Conservation (phyloP, 2,113 vertebrate genomes). For the Dicaeum eximium region DNA sequence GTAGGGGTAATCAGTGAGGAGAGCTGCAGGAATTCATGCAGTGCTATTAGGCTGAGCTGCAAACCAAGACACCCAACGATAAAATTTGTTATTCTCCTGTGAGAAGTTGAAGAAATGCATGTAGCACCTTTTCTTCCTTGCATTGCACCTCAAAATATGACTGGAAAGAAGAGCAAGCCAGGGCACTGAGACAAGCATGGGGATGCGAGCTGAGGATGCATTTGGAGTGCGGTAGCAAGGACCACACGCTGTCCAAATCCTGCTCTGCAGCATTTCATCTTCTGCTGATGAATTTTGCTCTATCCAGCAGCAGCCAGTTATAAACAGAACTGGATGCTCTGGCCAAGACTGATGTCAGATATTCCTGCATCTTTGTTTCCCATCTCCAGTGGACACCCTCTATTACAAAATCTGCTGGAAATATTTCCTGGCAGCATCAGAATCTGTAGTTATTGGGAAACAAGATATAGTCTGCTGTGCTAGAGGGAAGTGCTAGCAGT, state of each 20-base stretch:
- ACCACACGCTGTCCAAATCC: not conserved
- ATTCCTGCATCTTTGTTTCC: conserved; percentile 12
- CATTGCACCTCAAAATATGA: not conserved
- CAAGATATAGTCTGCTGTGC: not conserved
- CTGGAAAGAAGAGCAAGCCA: not conserved
- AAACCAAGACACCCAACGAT: not conserved
- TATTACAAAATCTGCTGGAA: conserved; percentile 22
- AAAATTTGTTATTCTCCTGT: not conserved
- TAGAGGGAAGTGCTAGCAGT: not conserved
- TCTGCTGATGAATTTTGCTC: not conserved
- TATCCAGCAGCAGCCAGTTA: not conserved
- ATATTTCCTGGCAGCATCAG: conserved; percentile 15
- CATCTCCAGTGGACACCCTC: not conserved
- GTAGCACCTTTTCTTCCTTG: not conserved
- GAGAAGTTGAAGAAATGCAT: not conserved
- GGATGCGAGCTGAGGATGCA: not conserved
- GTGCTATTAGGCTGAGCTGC: not conserved
- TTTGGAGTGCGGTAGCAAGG: not conserved
- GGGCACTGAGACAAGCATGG: not conserved
- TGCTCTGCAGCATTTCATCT: not conserved
- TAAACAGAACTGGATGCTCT: not conserved
- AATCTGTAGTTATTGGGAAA: not conserved
- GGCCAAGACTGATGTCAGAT: conserved; percentile 36
- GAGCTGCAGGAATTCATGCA: not conserved
- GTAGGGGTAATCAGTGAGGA: not conserved